phyloP scores from a whole-genome alignment of 2,797 vertebrate species.

The Hafferia zeledoni region DNA sequence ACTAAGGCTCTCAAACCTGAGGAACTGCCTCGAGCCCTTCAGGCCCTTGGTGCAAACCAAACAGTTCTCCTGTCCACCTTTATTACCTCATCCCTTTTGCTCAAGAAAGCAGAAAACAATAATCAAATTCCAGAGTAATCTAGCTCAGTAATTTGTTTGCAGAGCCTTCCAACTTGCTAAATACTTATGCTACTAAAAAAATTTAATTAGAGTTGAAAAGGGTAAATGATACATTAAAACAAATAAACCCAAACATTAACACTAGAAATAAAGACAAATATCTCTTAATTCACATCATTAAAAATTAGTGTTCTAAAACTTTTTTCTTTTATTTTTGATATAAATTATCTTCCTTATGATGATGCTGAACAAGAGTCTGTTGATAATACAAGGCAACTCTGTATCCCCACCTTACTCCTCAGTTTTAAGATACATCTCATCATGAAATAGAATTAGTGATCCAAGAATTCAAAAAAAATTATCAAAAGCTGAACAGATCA shows the following conservation, averaged over 20 bases:
- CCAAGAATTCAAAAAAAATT: not conserved
- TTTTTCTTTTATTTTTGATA: not conserved
- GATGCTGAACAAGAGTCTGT: not conserved
- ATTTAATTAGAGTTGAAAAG: not conserved
- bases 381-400: not conserved
- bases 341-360: not conserved
- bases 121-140: too few relatives aligned
- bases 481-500: not conserved
- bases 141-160: not conserved
- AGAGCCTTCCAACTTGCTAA: not conserved
- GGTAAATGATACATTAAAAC: not conserved
- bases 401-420: not conserved
- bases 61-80: rapidly evolving
- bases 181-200: not conserved
- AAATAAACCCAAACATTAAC: not conserved
- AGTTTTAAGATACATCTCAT: not conserved
- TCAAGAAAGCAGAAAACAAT: not conserved
- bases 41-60: not conserved
- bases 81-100: not conserved
- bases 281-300: not conserved
- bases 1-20: not conserved
- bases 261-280: not conserved
- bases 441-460: not conserved
- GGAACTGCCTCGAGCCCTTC: not conserved
- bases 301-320: not conserved